Percentiles rank a stretch among this genome's conserved stretches.
These are phyloP conservation scores for Amblyjoppa proteus DNA, from an alignment of 2,888 invertebrate genomes.

Conservation along the genomic window DNA sequence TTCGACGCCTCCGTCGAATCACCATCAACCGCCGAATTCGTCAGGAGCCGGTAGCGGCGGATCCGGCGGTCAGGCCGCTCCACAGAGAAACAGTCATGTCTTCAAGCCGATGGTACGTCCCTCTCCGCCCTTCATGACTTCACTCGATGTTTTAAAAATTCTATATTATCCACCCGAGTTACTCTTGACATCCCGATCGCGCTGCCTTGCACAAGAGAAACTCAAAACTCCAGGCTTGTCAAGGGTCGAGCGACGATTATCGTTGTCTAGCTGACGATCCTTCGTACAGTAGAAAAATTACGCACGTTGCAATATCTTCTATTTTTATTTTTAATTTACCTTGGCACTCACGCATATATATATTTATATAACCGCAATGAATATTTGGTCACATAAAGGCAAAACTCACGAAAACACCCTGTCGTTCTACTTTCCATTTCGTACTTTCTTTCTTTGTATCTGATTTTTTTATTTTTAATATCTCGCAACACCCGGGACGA, in stretches of 20 bases:
- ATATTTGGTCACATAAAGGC: conserved; percentile 22
- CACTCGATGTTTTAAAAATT: conserved; percentile 38
- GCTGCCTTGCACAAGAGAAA: conserved; percentile 35
- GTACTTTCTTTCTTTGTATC: conserved; percentile 69
- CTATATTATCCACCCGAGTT: conserved; percentile 10
- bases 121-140: conserved; percentile 33
- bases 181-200: background rate
- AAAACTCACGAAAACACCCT: conserved; percentile 36
- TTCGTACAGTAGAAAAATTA: conserved; percentile 48
- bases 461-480: conserved; percentile 66
- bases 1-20: conserved; percentile 84
- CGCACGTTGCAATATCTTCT: conserved; percentile 63
- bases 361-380: conserved; percentile 31
- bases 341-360: conserved; percentile 18
- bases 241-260: conserved; percentile 50
- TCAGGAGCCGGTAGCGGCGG: conserved; percentile 83
- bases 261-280: conserved; percentile 45
- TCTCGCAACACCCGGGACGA: conserved; percentile 48
- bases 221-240: conserved; percentile 3
- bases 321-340: conserved; percentile 24
- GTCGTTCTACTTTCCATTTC: conserved; percentile 53
- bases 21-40: conserved; percentile 82
- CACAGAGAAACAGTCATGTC: conserved; percentile 93
- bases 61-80: conserved; percentile 86
- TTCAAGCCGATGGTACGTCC: conserved; percentile 94